phyloP scores from a whole-genome alignment of 1,140 invertebrate genomes.

The Microplitis demolitor region DNA sequence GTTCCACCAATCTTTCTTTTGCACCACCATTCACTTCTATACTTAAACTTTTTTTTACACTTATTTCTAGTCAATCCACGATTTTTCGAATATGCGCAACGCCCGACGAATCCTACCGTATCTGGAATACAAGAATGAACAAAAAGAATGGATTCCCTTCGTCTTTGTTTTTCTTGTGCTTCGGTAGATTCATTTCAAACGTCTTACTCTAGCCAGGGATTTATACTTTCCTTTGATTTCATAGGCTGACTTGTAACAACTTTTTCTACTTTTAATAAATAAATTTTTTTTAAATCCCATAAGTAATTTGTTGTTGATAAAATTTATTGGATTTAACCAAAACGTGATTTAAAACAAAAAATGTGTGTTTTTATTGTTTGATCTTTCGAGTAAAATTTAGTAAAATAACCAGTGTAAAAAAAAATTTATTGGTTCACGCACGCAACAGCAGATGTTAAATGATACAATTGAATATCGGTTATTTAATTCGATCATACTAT shows the following conservation, averaged over 20 bases:
- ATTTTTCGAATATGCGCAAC: conserved; percentile 21
- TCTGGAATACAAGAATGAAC: neutral
- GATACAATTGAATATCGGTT: neutral
- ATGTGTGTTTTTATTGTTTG: neutral
- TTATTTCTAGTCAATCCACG: neutral
- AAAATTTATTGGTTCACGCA: neutral
- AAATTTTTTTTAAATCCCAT: no score
- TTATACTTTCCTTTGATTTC: neutral
- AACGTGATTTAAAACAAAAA: neutral
- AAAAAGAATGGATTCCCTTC: neutral
- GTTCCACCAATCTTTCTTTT: neutral
- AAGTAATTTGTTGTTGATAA: no score
- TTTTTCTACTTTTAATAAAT: no score
- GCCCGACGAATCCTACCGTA: conserved; percentile 22
- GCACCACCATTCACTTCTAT: neutral
- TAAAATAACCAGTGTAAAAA: neutral
- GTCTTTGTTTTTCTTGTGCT: neutral
- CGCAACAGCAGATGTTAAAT: neutral
- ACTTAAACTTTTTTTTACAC: neutral
- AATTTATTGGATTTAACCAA: neutral
- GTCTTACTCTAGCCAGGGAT: neutral
- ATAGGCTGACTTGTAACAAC: neutral
- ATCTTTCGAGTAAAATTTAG: neutral
- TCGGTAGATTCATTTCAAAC: neutral
- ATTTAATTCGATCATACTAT: neutral